These are phyloP conservation scores for Campoplex nolae DNA, from an alignment of 2,888 invertebrate species.

Conservation along the genomic window DNA sequence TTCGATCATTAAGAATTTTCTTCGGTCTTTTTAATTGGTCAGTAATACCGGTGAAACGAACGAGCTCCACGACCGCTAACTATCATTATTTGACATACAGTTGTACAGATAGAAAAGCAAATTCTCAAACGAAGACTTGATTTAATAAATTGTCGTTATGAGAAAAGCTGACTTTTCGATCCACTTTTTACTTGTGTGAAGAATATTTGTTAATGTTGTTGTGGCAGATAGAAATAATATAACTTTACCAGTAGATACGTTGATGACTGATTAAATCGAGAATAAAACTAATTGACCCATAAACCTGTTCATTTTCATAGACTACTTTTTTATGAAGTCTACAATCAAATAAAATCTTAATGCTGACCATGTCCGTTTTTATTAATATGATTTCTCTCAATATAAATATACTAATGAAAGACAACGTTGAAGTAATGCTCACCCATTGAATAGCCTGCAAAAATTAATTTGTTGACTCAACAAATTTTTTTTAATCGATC, in stretches of 20 bases:
- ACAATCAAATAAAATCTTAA: background rate
- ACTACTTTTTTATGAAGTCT: background rate
- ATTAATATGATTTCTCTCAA: slow-evolving; percentile 28
- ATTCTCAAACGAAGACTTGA: background rate
- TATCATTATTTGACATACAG: background rate
- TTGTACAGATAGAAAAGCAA: background rate
- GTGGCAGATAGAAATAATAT: background rate
- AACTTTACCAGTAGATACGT: background rate
- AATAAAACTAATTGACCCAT: background rate
- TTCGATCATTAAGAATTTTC: slow-evolving; percentile 24
- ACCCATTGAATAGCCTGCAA: no score
- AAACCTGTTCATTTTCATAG: background rate
- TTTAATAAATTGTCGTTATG: background rate
- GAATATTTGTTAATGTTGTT: background rate
- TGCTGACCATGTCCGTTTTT: background rate
- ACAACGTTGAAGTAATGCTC: slow-evolving; percentile 26
- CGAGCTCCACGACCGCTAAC: background rate
- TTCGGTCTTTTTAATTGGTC: slow-evolving; percentile 34
- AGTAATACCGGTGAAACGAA: background rate
- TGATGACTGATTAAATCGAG: background rate
- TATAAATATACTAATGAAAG: background rate
- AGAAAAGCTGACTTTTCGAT: background rate
- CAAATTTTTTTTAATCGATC: no score
- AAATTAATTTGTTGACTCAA: no score
- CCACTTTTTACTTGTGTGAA: background rate